Base-by-base conservation (phyloP, 1,140 invertebrate species). In the Saxidomus purpurata region DNA sequence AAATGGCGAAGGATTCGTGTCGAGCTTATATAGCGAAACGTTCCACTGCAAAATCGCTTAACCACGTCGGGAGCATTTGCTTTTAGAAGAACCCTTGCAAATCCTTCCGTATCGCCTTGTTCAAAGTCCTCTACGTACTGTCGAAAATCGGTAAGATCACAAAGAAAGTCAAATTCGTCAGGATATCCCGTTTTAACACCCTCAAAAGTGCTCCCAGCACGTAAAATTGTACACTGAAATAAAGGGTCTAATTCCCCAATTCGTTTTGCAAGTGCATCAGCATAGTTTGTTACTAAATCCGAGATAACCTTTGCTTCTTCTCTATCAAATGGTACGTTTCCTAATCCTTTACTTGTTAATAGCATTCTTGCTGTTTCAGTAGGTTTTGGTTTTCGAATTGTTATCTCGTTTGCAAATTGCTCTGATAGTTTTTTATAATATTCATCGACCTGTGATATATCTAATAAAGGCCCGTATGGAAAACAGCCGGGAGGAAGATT, bases 141-240 rank as follows among this genome's bases (percentile, higher is more conserved):
- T n/a, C 22, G 15, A 15, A 86, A 36, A 3, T n/a, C 15, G 19
- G 69, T 67, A 9, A 86, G 8, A 38, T 86, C 28, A 38, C 43
- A 74, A 13, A 86, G 9, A 31, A 86, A 86, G 59, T 86, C 84
- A 28, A 86, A 86, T 34, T 86, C 84, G 59, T 86, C 69, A 8
- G 84, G 84, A 74, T 86, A 86, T 52, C 84, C 84, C 9, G 47
- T 19, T 76, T 86, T 86, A 11, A 86, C 84, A 6, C 40, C 61
- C 59, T 86, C 84, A 31, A 31, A 74, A 19, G 49, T 76, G 38
- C 84, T 86, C 1, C 84, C 84, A 19, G 84, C 84, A 38, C 67
- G 40, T 28, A 86, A 25, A 19, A 86, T 40, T 40, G 25, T 55
- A 38, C 84, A 74, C 28, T 36, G 25, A 59, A 86, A 86, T 25